Evolutionary conservation across 2,113 vertebrate genomes (phyloP).

Genomic region (Calyptommatus sinebrachiatus): DNA sequence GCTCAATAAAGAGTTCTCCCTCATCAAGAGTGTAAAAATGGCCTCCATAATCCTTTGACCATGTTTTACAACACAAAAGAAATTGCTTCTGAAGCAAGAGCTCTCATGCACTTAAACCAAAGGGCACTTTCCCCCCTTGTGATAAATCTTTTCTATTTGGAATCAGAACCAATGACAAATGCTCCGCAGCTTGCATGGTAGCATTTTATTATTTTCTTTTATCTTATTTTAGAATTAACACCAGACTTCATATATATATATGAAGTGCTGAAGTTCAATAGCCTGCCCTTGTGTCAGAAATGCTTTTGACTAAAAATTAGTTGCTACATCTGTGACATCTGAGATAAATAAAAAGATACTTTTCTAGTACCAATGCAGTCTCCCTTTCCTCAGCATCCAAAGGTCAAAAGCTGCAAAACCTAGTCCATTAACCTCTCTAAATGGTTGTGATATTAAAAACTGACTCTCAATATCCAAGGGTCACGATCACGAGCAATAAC

Average conservation of each 20-base stretch:
- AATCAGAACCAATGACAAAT: conserved; percentile 28
- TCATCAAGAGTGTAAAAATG: conserved; percentile 38
- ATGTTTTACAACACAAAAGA: conserved; percentile 34
- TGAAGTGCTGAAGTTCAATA: not conserved
- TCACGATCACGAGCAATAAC: conserved; percentile 80
- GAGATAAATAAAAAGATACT: conserved; percentile 72
- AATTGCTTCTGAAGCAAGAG: conserved; percentile 35
- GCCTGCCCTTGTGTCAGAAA: conserved; percentile 31
- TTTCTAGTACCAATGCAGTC: conserved; percentile 73
- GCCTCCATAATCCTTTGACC: conserved; percentile 12
- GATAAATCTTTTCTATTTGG: conserved; percentile 8
- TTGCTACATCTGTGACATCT: conserved; percentile 40
- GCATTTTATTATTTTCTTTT: conserved; percentile 43
- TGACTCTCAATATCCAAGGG: conserved; percentile 78
- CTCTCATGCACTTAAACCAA: not conserved
- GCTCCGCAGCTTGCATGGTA: conserved; percentile 40
- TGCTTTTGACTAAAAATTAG: conserved; percentile 46
- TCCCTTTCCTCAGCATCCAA: conserved; percentile 69
- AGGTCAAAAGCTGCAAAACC: conserved; percentile 78
- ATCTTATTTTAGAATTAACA: too few relatives aligned
- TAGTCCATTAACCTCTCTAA: conserved; percentile 83
- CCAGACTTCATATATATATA: not conserved
- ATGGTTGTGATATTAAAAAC: conserved; percentile 82
- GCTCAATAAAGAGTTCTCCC: not conserved
- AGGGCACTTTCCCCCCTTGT: not conserved